Conservation (phyloP, 2,888 invertebrate species). For the Phania funesta region DNA sequence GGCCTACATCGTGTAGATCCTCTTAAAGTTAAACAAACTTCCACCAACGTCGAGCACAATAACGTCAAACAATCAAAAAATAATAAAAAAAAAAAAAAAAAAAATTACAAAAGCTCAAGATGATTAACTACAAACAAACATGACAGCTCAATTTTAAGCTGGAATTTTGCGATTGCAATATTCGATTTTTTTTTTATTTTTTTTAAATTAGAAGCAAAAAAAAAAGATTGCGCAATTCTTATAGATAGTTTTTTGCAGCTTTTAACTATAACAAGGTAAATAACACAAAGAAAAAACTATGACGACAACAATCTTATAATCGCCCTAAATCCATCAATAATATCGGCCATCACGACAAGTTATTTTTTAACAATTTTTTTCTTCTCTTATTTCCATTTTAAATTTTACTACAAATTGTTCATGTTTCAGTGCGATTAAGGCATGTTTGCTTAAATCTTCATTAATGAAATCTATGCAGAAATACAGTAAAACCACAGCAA, state of each 20-base stretch:
- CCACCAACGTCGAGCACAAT: constrained; percentile 53
- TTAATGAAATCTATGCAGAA: too few relatives aligned
- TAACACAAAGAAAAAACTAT: constrained; percentile 35
- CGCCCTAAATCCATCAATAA: constrained; percentile 80
- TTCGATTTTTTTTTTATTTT: constrained; percentile 19
- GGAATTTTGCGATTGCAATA: constrained; percentile 63
- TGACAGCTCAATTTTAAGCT: constrained; percentile 78
- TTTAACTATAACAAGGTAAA: constrained; percentile 34
- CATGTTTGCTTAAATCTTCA: constrained; percentile 64
- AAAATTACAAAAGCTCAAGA: constrained; percentile 71
- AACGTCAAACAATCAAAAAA: constrained; percentile 25
- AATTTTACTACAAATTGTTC: constrained; percentile 61
- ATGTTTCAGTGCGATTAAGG: constrained; percentile 51
- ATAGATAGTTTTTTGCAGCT: constrained; percentile 25
- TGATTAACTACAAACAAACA: constrained; percentile 79
- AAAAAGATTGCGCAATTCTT: constrained; percentile 65
- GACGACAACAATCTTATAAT: constrained; percentile 78
- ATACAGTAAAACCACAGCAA: not conserved
- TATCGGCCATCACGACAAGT: constrained; percentile 77
- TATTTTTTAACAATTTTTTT: constrained; percentile 67
- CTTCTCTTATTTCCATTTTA: constrained; percentile 66
- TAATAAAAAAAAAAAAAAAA: not conserved
- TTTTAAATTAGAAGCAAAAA: constrained; percentile 31
- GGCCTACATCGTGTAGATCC: constrained; percentile 68
- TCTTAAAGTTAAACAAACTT: constrained; percentile 62